Evolutionary conservation across 1,140 invertebrate genomes (phyloP), one percentile per base, ranked within the genome.

Genomic region (Wiebesia pumilae): DNA sequence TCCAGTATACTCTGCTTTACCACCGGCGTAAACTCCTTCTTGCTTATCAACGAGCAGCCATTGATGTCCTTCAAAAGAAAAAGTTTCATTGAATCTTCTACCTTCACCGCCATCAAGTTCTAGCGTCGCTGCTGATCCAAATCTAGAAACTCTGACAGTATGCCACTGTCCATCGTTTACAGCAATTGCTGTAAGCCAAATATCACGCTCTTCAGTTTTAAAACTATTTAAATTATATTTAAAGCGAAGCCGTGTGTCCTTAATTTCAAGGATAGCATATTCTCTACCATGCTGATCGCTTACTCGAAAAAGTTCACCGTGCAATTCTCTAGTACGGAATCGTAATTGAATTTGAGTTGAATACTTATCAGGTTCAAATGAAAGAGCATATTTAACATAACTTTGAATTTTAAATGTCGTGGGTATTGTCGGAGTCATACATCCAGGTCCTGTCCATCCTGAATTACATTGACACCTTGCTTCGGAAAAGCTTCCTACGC

Each of bases 141-240:
- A 98, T 85, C 99, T 95, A 89, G 96, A 97, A 0, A 97, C 97
- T 88, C 97, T 95, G 0, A 98, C 98, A 16, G 97, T 97, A 91
- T 99, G 99, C 98, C 98, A 99, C 90, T 99, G 98, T 21, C 99
- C 99, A 94, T 99, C 98, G 91, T 98, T 97, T 1, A 99, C 98
- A 4, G 96, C 95, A 27, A 99, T 96, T 51, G 97, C 96, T 83
- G 97, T 97, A 21, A 99, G 94, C 96, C 97, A 98, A 83, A 99
- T 96, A 91, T 98, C 97, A 89, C 96, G 95, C 93, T 99, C 97
- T 93, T 98, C 97, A 16, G 97, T 97, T 87, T 97, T 95, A 88
- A 98, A 93, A 43, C 97, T 98, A 91, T 99, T 99, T 24, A 99
- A 92, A 93, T 99, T 99, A 91, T 97, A 99, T 81, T 97, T 95